Evolutionary conservation across 2,113 vertebrate species (phyloP).

Genomic region (Leptosomus discolor): DNA sequence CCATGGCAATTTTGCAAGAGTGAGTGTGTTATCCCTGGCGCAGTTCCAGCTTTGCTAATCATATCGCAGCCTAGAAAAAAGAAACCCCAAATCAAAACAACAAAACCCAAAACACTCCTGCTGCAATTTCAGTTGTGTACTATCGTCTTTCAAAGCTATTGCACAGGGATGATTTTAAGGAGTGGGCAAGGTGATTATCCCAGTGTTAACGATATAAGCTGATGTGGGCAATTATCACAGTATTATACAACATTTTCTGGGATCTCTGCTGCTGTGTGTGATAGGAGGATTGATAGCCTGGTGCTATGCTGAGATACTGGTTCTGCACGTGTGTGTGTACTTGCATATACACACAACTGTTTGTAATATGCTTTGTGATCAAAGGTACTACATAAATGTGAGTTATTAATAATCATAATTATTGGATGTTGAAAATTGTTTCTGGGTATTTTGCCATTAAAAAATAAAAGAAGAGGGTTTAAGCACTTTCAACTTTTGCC

Average conservation of each 20-base stretch:
- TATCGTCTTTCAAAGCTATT: neutral
- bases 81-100: neutral
- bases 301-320: neutral
- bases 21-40: neutral
- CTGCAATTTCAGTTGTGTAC: neutral
- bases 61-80: neutral
- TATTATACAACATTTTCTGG: rapidly evolving
- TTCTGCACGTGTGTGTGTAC: neutral
- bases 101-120: neutral
- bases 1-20: neutral
- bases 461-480: neutral
- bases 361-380: neutral
- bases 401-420: slow-evolving; percentile 52
- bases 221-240: neutral
- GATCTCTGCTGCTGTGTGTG: neutral
- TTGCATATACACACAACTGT: neutral
- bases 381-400: slow-evolving; percentile 1
- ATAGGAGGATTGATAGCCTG: neutral
- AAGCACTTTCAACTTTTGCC: slow-evolving; percentile 37
- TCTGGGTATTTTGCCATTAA: slow-evolving; percentile 6
- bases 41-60: neutral
- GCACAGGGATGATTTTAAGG: neutral
- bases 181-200: neutral
- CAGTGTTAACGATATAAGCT: neutral
- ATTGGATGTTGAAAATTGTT: slow-evolving; percentile 29